A percentile compares a stretch with the other conserved stretches of the same genome.
These are phyloP conservation scores for Battus philenor DNA, from an alignment of 1,140 invertebrate genomes.

Conservation along the genomic window DNA sequence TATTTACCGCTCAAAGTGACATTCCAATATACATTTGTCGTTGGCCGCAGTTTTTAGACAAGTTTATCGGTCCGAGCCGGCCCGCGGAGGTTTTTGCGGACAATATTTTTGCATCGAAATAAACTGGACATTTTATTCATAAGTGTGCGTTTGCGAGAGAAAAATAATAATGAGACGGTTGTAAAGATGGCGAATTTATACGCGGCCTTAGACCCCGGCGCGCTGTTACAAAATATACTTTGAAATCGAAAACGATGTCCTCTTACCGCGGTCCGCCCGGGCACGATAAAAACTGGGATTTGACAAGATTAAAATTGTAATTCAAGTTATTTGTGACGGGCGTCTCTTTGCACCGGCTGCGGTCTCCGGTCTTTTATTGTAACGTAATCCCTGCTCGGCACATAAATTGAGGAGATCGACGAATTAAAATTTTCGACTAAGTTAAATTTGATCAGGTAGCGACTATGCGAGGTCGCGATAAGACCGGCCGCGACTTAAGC, in stretches of 20 bases:
- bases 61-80: neutral
- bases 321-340: slow-evolving; percentile 68
- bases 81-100: slow-evolving; percentile 29
- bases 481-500: neutral
- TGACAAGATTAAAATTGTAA: slow-evolving; percentile 74
- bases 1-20: slow-evolving; percentile 3
- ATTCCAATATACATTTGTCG: neutral
- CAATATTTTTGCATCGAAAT: slow-evolving; percentile 67
- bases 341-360: slow-evolving; percentile 48
- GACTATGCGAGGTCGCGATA: slow-evolving; percentile 2
- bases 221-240: slow-evolving; percentile 68
- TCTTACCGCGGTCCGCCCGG: slow-evolving; percentile 36
- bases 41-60: neutral
- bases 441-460: neutral
- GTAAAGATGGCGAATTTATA: slow-evolving; percentile 70
- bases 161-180: slow-evolving; percentile 65
- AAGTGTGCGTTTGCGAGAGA: slow-evolving; percentile 47
- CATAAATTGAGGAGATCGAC: slow-evolving; percentile 5
- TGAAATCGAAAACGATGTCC: slow-evolving; percentile 65
- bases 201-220: slow-evolving; percentile 25
- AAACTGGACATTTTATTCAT: slow-evolving; percentile 61
- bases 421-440: slow-evolving; percentile 13
- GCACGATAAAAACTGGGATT: slow-evolving; percentile 70
- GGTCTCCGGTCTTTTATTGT: slow-evolving; percentile 36
- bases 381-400: slow-evolving; percentile 2